Evolutionary conservation across 2,797 vertebrate genomes (phyloP).

Genomic region (Thaleichthys pacificus): DNA sequence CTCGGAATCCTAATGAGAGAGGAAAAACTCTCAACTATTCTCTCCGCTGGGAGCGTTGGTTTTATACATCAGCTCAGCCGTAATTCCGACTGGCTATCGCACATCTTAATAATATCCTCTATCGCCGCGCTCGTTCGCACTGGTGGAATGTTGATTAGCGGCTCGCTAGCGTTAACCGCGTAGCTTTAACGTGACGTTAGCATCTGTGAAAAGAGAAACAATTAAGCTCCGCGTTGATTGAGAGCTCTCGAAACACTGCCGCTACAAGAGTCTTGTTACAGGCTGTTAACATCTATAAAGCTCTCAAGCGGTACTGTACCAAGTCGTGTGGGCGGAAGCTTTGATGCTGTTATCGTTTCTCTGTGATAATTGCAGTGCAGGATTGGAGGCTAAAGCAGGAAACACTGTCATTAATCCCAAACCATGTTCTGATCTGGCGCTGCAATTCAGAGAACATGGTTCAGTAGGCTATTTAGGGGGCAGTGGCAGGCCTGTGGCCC

Average conservation of each 20-base stretch:
- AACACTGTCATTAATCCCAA: constrained; percentile 55
- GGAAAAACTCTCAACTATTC: constrained; percentile 30
- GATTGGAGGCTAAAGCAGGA: constrained; percentile 45
- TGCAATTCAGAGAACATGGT: constrained; percentile 26
- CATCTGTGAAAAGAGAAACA: background rate
- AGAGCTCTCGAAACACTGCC: constrained; percentile 7
- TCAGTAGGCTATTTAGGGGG: no score
- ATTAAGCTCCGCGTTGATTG: constrained; percentile 17
- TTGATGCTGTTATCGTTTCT: constrained; percentile 51
- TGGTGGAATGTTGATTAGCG: constrained; percentile 14
- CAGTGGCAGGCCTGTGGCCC: background rate
- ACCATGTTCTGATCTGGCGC: constrained; percentile 36
- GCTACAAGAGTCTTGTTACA: constrained; percentile 1
- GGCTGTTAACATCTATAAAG: constrained; percentile 45
- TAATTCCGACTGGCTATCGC: constrained; percentile 6
- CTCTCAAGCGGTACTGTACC: background rate
- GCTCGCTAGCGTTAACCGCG: constrained; percentile 14
- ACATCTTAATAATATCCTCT: constrained; percentile 22
- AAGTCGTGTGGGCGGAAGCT: constrained; percentile 38
- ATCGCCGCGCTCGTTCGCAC: constrained; percentile 22
- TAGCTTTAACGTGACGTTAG: constrained; percentile 2
- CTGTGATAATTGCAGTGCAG: constrained; percentile 44
- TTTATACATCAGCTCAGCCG: constrained; percentile 16
- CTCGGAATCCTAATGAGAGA: constrained; percentile 57
- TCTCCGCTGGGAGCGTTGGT: background rate